These are phyloP conservation scores for Crossaster papposus DNA, from an alignment of 53 echinoderm and acorn worm species.

Conservation along the genomic window DNA sequence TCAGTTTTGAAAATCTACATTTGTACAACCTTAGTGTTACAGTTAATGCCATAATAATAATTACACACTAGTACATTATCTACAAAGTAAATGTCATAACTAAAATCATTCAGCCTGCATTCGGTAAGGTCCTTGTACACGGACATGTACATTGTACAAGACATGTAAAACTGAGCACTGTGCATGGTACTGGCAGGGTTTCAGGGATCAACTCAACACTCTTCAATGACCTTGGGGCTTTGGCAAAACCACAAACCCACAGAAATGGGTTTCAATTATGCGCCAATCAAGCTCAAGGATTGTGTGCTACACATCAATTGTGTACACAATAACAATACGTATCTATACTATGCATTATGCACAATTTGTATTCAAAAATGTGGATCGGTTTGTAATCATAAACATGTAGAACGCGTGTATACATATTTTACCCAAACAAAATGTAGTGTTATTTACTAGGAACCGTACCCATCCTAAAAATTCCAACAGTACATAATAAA, in stretches of 20 bases:
- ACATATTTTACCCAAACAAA: too few species aligned
- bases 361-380: neutral
- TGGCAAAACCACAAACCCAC: neutral
- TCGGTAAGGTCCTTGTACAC: neutral
- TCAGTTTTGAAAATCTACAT: neutral
- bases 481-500: too few species aligned
- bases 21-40: neutral
- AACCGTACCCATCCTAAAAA: too few species aligned
- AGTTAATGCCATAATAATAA: neutral
- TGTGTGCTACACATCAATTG: neutral
- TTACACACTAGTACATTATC: neutral
- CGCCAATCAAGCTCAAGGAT: too few species aligned
- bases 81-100: neutral
- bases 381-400: too few species aligned
- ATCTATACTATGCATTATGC: neutral
- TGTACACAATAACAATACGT: neutral
- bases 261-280: neutral
- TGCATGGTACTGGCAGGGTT: too few species aligned
- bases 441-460: too few species aligned
- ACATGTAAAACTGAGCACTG: too few species aligned
- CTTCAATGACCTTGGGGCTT: neutral
- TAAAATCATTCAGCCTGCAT: neutral
- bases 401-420: too few species aligned
- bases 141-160: neutral
- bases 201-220: neutral